Evolutionary conservation across 2,888 invertebrate species (phyloP).

Genomic region (Megastigmus dorsalis): DNA sequence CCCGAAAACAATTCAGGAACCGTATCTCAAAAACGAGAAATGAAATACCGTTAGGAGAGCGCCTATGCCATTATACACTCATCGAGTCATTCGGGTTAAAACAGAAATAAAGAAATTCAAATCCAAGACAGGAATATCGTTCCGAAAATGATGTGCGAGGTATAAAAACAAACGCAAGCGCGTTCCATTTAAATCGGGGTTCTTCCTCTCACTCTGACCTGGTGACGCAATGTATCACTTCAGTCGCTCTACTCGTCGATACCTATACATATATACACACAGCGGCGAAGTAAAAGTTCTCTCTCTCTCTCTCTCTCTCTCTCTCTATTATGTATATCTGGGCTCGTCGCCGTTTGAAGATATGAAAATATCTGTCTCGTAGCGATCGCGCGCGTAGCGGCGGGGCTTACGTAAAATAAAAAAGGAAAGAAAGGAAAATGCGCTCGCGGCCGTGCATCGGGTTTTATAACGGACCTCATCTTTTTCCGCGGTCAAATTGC

Average conservation of each 20-base stretch:
- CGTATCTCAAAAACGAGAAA: too few species aligned
- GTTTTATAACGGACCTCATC: neutral
- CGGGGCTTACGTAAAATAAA: neutral
- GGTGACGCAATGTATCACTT: neutral
- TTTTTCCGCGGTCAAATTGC: neutral
- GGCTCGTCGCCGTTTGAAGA: neutral
- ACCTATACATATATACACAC: neutral
- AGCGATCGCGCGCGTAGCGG: too few species aligned
- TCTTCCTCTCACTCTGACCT: too few species aligned
- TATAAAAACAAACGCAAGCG: slow-evolving; percentile 25
- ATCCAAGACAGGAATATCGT: too few species aligned
- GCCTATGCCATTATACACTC: too few species aligned
- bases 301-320: neutral
- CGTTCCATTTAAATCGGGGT: slow-evolving; percentile 23
- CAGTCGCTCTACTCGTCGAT: neutral
- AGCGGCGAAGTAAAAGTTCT: neutral
- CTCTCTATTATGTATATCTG: neutral
- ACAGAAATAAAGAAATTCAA: too few species aligned
- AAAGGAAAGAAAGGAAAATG: neutral
- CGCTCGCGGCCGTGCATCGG: neutral
- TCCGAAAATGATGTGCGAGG: neutral
- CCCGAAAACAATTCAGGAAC: too few species aligned
- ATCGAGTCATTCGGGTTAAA: too few species aligned
- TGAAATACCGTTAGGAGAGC: too few species aligned
- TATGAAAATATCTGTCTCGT: slow-evolving; percentile 5